Percentiles rank a stretch among this genome's conserved stretches.
Evolutionary conservation across 2,888 invertebrate genomes (phyloP).

Genomic region (Elysia crispata): DNA sequence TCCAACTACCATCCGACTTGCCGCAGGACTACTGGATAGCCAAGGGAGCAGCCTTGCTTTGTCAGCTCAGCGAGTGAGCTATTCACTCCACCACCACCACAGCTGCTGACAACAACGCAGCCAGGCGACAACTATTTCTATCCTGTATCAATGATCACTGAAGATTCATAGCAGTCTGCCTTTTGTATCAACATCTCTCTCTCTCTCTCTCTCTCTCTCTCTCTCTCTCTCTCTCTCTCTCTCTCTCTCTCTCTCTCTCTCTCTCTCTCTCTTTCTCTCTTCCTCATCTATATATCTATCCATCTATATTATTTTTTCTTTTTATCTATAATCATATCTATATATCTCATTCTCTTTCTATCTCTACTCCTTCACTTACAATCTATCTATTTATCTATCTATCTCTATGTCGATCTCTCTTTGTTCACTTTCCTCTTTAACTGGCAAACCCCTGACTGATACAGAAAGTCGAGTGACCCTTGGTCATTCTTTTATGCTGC

Average conservation of each 20-base stretch:
- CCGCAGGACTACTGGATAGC: conserved; percentile 90
- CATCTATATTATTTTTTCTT: too few relatives aligned
- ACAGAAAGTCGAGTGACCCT: too few relatives aligned
- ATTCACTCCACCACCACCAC: background rate
- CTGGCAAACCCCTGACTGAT: background rate
- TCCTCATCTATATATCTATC: background rate
- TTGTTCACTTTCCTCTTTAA: background rate
- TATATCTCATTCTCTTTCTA: background rate
- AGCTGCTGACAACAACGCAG: background rate
- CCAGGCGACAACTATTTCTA: background rate
- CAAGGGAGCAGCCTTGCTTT: conserved; percentile 90
- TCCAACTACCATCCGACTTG: conserved; percentile 79
- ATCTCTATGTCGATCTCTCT: background rate
- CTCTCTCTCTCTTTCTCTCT: background rate
- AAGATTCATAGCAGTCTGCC: background rate
- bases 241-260: conserved; percentile 35
- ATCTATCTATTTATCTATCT: conserved; percentile 16
- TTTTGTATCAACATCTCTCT: background rate
- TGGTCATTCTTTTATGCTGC: too few relatives aligned
- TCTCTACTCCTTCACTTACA: background rate
- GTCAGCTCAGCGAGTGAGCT: conserved; percentile 85
- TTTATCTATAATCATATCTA: background rate
- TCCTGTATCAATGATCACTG: background rate
- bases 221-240: conserved; percentile 20
- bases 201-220: conserved; percentile 68